Percentiles rank a stretch among this genome's conserved stretches.
Evolutionary conservation across 2,113 vertebrate genomes (phyloP).

Genomic region (Callaeas wilsoni): DNA sequence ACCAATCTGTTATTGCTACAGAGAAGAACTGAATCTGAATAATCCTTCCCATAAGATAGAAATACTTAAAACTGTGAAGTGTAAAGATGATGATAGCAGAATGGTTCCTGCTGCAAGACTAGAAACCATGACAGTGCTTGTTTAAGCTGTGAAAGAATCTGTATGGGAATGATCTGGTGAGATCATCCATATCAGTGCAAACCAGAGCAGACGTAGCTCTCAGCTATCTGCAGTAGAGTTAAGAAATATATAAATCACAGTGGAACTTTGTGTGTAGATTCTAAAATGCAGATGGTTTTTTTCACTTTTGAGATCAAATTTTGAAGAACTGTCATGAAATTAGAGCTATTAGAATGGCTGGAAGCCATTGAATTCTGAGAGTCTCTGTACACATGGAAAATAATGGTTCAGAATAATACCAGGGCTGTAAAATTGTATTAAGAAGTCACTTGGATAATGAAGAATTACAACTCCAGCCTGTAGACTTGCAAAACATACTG

Average conservation of each 20-base stretch:
- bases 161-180: not conserved
- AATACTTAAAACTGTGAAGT: not conserved
- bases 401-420: not conserved
- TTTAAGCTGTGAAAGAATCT: not conserved
- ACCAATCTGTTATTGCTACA: not conserved
- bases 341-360: not conserved
- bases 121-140: not conserved
- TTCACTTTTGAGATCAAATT: not conserved
- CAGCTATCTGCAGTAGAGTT: not conserved
- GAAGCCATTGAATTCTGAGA: not conserved
- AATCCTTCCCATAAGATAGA: not conserved
- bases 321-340: not conserved
- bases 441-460: not conserved
- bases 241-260: not conserved
- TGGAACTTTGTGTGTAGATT: not conserved
- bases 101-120: not conserved
- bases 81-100: not conserved
- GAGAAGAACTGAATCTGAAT: not conserved
- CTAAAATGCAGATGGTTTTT: not conserved
- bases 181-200: not conserved
- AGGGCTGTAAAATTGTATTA: not conserved
- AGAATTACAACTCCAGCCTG: not conserved
- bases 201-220: not conserved
- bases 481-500: not conserved
- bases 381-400: not conserved